These are phyloP conservation scores for Cyclura pinguis DNA, from an alignment of 2,797 vertebrate genomes.

Conservation along the genomic window DNA sequence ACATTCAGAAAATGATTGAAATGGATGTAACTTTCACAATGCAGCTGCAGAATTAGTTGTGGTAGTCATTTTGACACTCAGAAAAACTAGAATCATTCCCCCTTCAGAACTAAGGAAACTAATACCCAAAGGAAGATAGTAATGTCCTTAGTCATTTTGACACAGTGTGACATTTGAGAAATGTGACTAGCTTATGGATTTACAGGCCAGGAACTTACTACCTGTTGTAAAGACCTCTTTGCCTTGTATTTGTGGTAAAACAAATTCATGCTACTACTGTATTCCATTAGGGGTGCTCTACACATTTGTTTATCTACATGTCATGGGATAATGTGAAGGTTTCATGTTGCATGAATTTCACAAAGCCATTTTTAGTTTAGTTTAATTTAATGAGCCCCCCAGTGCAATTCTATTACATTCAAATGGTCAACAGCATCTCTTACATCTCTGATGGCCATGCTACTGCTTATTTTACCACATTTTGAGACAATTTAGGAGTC, in stretches of 20 bases:
- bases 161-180: not conserved
- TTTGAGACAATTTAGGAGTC: too few relatives aligned
- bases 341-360: too few relatives aligned
- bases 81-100: too few relatives aligned
- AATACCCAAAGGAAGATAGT: too few relatives aligned
- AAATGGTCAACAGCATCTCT: too few relatives aligned
- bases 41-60: not conserved
- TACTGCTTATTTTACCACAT: too few relatives aligned
- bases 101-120: too few relatives aligned
- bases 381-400: too few relatives aligned
- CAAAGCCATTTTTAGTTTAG: too few relatives aligned
- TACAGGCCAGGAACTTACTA: not conserved
- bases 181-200: not conserved
- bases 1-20: not conserved
- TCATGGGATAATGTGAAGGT: too few relatives aligned
- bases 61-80: not conserved
- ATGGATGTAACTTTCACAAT: not conserved
- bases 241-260: not conserved
- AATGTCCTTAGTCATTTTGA: not conserved
- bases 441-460: too few relatives aligned
- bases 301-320: not conserved
- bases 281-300: not conserved
- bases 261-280: not conserved
- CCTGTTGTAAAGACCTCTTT: not conserved
- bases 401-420: too few relatives aligned